Evolutionary conservation across 2,888 invertebrate genomes (phyloP), one percentile per base, ranked within the genome.

Genomic region (Timandra comae): DNA sequence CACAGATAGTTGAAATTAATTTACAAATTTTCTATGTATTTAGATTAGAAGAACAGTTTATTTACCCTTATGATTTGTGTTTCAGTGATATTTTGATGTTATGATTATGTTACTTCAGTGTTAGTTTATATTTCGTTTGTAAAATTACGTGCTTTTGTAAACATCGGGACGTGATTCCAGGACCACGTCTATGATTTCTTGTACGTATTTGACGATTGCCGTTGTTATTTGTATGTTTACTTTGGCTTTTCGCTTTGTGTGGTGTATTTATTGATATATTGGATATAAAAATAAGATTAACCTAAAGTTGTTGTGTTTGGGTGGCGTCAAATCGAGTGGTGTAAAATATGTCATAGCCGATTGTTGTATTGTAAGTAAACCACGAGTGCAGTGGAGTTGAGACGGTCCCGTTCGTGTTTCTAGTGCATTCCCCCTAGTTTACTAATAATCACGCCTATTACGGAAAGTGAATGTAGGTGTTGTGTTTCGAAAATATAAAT

Each of bases 111-210:
- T 70, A 49, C 60, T 70, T 62, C 50, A 66, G 74, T 82, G 76
- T 73, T 65, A 52, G 57, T 62, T 64, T 60, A 52, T 53, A 65
- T 66, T 63, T 62, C 55, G 57, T 63, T 58, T 53, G 53, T 63
- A 65, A 67, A 63, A 65, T 63, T 65, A 63, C 66, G 75, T 74
- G 73, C 66, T 74, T 74, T 81, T 79, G 81, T 85, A 82, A 81
- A 84, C 85, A 84, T 80, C 80, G 74, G 74, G 72, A 72, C 77
- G 77, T 71, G 72, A 75, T 64, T 70, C 61, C 70, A 66, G 80
- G 70, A 79, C 80, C 84, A 84, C 85, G 85, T 85, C 85, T 85
- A 85, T 85, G 85, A 80, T 67, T 82, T 81, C 74, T 77, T 73
- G 85, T 85, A 74, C 68, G 84, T 84, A 79, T 84, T 63, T 70